Evolutionary conservation across 2,888 invertebrate species (phyloP).

Genomic region (Lasioglossum figueresi): DNA sequence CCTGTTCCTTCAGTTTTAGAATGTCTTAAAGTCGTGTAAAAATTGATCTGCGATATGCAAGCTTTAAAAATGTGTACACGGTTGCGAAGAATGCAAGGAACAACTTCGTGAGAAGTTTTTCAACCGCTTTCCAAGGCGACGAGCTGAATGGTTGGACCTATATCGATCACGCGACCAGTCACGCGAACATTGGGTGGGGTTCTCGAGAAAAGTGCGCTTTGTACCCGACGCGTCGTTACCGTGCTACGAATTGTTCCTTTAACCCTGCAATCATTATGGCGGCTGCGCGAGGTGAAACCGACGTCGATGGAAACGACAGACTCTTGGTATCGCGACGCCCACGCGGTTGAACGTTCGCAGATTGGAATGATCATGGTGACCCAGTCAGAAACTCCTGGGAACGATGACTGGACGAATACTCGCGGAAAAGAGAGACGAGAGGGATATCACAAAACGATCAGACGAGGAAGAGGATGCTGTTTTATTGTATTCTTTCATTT

Average conservation of each 20-base stretch:
- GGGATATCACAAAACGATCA: background rate
- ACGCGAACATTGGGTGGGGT: conserved; percentile 76
- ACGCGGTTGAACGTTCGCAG: conserved; percentile 11
- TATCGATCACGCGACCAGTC: conserved; percentile 77
- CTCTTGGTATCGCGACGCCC: conserved; percentile 11
- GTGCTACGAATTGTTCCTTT: conserved; percentile 51
- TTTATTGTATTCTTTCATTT: background rate
- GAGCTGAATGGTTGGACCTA: conserved; percentile 37
- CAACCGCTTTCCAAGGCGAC: conserved; percentile 46
- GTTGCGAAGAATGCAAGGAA: background rate
- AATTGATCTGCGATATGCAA: background rate
- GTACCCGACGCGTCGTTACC: conserved; percentile 52
- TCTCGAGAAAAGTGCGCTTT: conserved; percentile 56
- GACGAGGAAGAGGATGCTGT: background rate
- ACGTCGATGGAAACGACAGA: conserved; percentile 26
- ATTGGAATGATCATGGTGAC: conserved; percentile 20
- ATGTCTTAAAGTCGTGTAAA: background rate
- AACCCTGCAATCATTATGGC: conserved; percentile 42
- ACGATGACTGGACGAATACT: conserved; percentile 16
- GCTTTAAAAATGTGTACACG: background rate
- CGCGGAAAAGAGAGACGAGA: background rate
- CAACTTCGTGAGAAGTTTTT: conserved; percentile 36
- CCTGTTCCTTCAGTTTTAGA: background rate
- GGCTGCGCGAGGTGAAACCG: background rate
- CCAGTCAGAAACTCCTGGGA: conserved; percentile 25